Evolutionary conservation across 2,113 vertebrate species (phyloP), one percentile per base, ranked within the genome.

Genomic region (Rutilus rutilus): DNA sequence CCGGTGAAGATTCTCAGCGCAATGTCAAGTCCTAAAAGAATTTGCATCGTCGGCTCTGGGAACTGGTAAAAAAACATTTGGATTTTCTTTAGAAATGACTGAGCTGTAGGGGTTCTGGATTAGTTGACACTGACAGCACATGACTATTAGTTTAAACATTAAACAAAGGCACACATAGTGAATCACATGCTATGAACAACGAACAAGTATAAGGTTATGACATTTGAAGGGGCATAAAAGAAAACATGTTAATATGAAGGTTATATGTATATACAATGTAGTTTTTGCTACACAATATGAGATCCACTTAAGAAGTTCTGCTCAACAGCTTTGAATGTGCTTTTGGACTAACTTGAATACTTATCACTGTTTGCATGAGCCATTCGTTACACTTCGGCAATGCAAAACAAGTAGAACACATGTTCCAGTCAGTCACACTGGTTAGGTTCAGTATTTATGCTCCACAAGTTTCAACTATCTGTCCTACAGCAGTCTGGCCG

Each of bases 21-120:
- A 17, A 96, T 96, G 94, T 91, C 92, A 90, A 82, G 92, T 88
- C 89, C 93, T 10, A 95, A 95, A 93, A 98, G 95, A 90, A 96
- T 98, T 87, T 99, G 97, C 94, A 90, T 99, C 91, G 93, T 99
- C 85, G 98, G 98, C 90, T 99, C 97, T 0, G 97, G 98, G 87
- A 99, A 99, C 92, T 99, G 98, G 98, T 96, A 94, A 96, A 96
- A 88, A 42, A 14, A 23, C 0, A 76, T 30, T 80, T 27, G 23
- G 2, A 64, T 64, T 15, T 80, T 25, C 7, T 59, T 69, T 57
- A 39, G 30, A n/a, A 71, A 39, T 23, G 21, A 17, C 60, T 23
- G 9, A 23, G 19, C 30, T 59, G 25, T 33, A 50, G 2, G 27
- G 10, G 42, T 67, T 65, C 17, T 30, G 17, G 9, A 36, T 54